phyloP scores from a whole-genome alignment of 2,888 invertebrate genomes.

The Seira sanloemensis region DNA sequence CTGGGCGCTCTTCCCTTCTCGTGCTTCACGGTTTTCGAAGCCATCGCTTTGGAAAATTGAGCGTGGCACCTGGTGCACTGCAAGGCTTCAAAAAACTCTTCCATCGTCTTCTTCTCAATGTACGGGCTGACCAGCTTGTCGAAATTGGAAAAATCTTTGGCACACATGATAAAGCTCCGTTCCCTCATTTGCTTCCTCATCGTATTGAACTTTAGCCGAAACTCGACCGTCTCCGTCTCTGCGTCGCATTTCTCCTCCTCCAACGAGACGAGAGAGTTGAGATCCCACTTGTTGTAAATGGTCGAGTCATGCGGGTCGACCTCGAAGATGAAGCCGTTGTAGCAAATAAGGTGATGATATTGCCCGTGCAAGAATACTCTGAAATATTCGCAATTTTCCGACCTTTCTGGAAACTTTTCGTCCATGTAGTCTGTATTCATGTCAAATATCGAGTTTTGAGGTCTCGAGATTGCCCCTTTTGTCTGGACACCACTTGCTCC shows the following conservation, averaged over 20 bases:
- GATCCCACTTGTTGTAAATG: slow-evolving; percentile 70
- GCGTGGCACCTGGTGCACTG: slow-evolving; percentile 72
- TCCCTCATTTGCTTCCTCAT: slow-evolving; percentile 70
- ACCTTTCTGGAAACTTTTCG: slow-evolving; percentile 57
- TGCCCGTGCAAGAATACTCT: slow-evolving; percentile 69
- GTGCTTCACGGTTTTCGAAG: slow-evolving; percentile 63
- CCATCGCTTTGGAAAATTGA: slow-evolving; percentile 69
- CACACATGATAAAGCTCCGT: slow-evolving; percentile 69
- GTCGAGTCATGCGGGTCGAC: slow-evolving; percentile 63
- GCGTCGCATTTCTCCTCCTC: slow-evolving; percentile 66
- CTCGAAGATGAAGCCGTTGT: slow-evolving; percentile 70
- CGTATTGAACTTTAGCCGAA: slow-evolving; percentile 69
- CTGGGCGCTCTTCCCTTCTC: slow-evolving; percentile 63
- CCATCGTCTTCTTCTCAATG: slow-evolving; percentile 67
- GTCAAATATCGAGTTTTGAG: slow-evolving; percentile 55
- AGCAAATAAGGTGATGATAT: slow-evolving; percentile 63
- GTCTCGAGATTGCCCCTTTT: background rate
- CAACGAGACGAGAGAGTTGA: slow-evolving; percentile 67
- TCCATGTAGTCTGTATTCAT: slow-evolving; percentile 58
- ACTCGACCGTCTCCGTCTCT: slow-evolving; percentile 72
- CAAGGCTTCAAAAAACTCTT: slow-evolving; percentile 72
- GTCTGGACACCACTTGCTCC: background rate
- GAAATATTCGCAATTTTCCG: slow-evolving; percentile 61
- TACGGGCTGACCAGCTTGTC: slow-evolving; percentile 68
- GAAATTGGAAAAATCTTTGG: slow-evolving; percentile 67